Base-by-base conservation (phyloP, 2,888 invertebrate genomes). In the Chalcis sispes region DNA sequence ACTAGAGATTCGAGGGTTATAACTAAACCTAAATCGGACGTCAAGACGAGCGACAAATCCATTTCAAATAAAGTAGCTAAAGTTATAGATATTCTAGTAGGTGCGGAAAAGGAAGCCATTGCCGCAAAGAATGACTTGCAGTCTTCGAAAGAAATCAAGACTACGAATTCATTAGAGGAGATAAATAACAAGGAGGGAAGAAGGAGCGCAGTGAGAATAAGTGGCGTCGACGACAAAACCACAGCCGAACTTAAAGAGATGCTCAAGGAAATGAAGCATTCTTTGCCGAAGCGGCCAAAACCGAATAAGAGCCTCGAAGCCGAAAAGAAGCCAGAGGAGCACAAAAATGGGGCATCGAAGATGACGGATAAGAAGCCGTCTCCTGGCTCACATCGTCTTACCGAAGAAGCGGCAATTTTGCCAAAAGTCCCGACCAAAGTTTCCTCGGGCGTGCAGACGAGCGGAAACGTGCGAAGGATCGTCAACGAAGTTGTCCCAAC, bases 181-280 rank as follows among this genome's bases (percentile, higher is more conserved):
- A 7, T 36, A 36, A 10, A 10, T 7, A 10, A 10, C 18, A 65
- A 56, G 27, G 42, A 75, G 71, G 7, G 40, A 27, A 32, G 18
- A 25, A 62, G 29, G 5, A 40, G 40, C 32, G 62, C 29, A n/a
- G 40, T 25, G 1, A 48, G 72, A 0, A 58, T 82, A 71, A 84
- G 82, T 50, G 82, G 80, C 13, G 66, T 79, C 29, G 85, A 84
- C 61, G 85, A 85, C 78, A 83, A 81, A 70, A 75, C 80, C 18
- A 85, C 83, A 23, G 72, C 78, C 20, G 85, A 89, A 84, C 88
- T 94, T 32, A 92, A 92, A 85, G 93, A 93, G 87, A 93, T 94
- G 91, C 87, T 94, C 78, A 94, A 94, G 83, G 94, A 94, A 89
- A 94, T 94, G 93, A 94, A 94, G 87, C 92, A 94, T 86, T 94